Evolutionary conservation across 2,113 vertebrate genomes (phyloP), one percentile per base, ranked within the genome.

Genomic region (Noctilio leporinus): DNA sequence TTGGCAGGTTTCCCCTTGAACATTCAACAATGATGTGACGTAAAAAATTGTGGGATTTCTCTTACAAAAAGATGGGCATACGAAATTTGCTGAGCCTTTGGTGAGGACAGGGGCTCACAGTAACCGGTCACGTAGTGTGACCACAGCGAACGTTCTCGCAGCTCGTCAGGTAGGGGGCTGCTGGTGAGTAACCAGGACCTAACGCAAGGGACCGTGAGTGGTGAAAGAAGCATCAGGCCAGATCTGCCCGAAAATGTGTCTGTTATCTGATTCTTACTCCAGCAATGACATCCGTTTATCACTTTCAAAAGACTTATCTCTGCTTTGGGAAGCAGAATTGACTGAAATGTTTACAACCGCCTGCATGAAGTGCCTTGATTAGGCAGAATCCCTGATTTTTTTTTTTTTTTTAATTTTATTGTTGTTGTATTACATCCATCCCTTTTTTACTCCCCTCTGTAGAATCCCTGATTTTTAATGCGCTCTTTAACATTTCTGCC

Each of bases 121-220:
- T 3, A 2, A 38, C 2, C 15, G 0, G 1, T 40, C 22, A 9
- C n/a, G 1, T 4, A 9, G 57, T 26, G 10, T 62, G 59, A 62
- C 2, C 59, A 30, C 11, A 7, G 22, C 20, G 17, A 45, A 43
- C 20, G 6, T 11, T 33, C 57, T 0, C 4, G 1, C 35, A 28
- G 20, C 65, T 72, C 3, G 40, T 19, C 8, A n/a, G 33, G 15
- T 17, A n/a, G 17, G 3, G 2, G 64, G 64, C n/a, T 6, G 10
- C 16, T 19, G 17, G n/a, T 6, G 65, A 20, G 35, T 2, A 10
- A 35, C 35, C 24, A 64, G 16, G 10, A 24, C 22, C 30, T 35
- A 7, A 35, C 6, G 16, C 10, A 28, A n/a, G 22, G 6, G n/a
- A 14, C 1, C 1, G 2, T 35, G 22, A 0, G 33, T 30, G 28